phyloP scores from a whole-genome alignment of 2,113 vertebrate genomes.

The Myiozetetes cayanensis region DNA sequence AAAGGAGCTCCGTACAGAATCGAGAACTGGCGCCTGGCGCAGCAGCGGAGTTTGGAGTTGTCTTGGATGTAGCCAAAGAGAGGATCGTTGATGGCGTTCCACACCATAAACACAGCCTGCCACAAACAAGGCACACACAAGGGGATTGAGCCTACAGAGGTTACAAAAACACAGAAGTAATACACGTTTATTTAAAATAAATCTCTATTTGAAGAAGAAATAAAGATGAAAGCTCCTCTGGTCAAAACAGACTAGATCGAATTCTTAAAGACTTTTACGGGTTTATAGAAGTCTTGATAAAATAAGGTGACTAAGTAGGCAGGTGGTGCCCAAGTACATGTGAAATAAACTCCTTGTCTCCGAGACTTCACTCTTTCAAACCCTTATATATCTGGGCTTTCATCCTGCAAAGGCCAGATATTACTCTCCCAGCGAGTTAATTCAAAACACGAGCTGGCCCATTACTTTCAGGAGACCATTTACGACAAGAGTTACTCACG shows the following conservation, averaged over 20 bases:
- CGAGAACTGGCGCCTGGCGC: conserved; percentile 72
- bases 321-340: background rate
- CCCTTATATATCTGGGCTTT: background rate
- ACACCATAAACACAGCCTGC: conserved; percentile 88
- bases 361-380: background rate
- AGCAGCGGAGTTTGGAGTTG: conserved; percentile 74
- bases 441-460: background rate
- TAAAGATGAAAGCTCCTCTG: background rate
- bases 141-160: background rate
- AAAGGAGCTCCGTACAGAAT: conserved; percentile 82
- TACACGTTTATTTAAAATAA: background rate
- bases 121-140: background rate
- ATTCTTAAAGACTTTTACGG: background rate
- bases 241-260: background rate
- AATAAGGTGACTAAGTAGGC: background rate
- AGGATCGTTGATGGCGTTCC: conserved; percentile 88
- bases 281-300: background rate
- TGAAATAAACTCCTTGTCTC: background rate
- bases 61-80: conserved; percentile 89
- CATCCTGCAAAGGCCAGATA: background rate
- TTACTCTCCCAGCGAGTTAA: background rate
- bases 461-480: background rate
- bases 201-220: background rate
- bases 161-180: background rate
- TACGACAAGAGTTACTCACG: background rate